Percentiles rank a stretch among this genome's conserved stretches.
These are phyloP conservation scores for Lasioglossum calceatum DNA, from an alignment of 2,888 invertebrate species.

Conservation along the genomic window DNA sequence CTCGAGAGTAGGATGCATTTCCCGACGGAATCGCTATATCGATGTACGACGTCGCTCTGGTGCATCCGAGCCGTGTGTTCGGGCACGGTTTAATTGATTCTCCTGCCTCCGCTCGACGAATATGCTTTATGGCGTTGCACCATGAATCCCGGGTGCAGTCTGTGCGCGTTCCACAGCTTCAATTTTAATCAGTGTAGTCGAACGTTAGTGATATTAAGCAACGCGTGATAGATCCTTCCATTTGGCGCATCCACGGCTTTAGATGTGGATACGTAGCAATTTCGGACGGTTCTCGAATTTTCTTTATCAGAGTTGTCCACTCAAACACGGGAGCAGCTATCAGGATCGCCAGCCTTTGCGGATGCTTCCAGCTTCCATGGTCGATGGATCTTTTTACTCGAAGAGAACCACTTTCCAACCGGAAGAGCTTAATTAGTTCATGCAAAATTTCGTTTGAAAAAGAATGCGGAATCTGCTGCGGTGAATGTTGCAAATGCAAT, in stretches of 20 bases:
- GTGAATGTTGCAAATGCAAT: not conserved
- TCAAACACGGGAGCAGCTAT: not conserved
- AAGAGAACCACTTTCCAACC: not conserved
- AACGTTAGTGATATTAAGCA: constrained; percentile 1
- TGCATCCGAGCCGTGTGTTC: constrained; percentile 19
- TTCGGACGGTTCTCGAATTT: not conserved
- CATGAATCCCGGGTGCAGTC: constrained; percentile 4
- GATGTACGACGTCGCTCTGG: constrained; percentile 13
- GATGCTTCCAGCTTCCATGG: not conserved
- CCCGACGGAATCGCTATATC: constrained; percentile 32
- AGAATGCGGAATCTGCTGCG: not conserved
- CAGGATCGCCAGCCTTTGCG: not conserved
- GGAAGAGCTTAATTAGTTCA: not conserved
- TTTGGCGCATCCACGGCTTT: not conserved
- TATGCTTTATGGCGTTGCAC: constrained; percentile 34
- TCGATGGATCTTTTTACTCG: not conserved
- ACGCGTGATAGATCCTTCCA: not conserved
- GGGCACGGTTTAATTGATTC: constrained; percentile 54
- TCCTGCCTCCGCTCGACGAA: constrained; percentile 44
- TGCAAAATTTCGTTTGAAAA: not conserved
- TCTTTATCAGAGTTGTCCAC: not conserved
- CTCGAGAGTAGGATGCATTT: constrained; percentile 10
- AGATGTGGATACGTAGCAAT: not conserved
- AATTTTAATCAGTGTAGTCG: constrained; percentile 29
- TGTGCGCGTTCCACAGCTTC: constrained; percentile 4